Percentiles rank a stretch among this genome's conserved stretches.
Evolutionary conservation across 2,888 invertebrate genomes (phyloP).

Genomic region (Ernsta delagoae): DNA sequence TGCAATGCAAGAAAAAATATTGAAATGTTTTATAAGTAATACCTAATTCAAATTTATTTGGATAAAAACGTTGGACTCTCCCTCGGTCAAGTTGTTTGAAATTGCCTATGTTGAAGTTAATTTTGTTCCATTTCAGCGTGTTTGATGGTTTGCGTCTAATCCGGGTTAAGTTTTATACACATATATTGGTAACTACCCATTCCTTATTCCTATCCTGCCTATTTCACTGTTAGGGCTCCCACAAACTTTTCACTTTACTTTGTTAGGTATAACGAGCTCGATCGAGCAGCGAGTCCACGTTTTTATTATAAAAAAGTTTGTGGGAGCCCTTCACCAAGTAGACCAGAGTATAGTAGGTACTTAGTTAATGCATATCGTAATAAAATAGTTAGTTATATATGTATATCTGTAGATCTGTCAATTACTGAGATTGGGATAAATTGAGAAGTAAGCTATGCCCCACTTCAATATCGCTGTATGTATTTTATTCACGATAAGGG

Average conservation of each 20-base stretch:
- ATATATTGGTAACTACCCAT: conserved; percentile 75
- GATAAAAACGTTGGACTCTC: conserved; percentile 73
- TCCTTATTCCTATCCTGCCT: conserved; percentile 44
- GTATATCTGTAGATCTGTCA: too few species aligned
- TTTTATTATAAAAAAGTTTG: conserved; percentile 45
- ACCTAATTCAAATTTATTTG: conserved; percentile 64
- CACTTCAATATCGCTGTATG: too few species aligned
- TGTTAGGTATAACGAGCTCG: conserved; percentile 49
- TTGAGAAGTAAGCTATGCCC: too few species aligned
- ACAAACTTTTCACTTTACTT: conserved; percentile 67
- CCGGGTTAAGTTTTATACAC: conserved; percentile 67
- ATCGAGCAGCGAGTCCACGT: conserved; percentile 69
- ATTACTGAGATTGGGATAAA: too few species aligned
- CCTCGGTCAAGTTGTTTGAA: conserved; percentile 55
- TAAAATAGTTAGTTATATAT: too few species aligned
- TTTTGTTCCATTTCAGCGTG: conserved; percentile 76
- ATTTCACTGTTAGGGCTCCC: conserved; percentile 55
- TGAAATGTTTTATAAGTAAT: conserved; percentile 32
- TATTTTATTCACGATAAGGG: too few species aligned
- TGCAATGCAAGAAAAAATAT: too few species aligned
- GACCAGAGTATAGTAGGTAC: not conserved
- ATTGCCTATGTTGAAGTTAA: conserved; percentile 25
- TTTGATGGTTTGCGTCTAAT: conserved; percentile 85
- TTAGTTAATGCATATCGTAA: too few species aligned
- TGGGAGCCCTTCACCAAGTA: conserved; percentile 16